Conservation (phyloP, 2,113 vertebrate genomes). For the Myiagra hebetior region DNA sequence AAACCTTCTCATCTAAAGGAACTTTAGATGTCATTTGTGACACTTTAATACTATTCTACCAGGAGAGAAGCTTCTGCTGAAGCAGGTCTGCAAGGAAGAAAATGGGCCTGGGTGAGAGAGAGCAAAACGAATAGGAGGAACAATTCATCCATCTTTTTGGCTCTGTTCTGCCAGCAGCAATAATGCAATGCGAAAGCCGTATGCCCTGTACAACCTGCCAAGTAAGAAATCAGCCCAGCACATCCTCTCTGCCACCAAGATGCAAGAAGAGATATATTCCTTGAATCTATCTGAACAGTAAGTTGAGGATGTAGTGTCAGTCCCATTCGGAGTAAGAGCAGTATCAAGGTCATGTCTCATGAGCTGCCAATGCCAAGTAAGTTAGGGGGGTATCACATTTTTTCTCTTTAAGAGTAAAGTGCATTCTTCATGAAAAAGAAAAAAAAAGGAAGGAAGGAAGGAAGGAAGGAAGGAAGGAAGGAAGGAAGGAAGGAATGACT, state of each 20-base stretch:
- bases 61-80: background rate
- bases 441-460: background rate
- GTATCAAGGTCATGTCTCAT: background rate
- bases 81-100: background rate
- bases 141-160: conserved; percentile 44
- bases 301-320: background rate
- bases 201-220: background rate
- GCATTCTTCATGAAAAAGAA: background rate
- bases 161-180: background rate
- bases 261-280: background rate
- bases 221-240: background rate
- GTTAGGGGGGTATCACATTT: background rate
- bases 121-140: conserved; percentile 31
- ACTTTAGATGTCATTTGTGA: background rate
- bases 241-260: background rate
- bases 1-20: background rate
- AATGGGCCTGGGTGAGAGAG: background rate
- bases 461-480: too few relatives aligned
- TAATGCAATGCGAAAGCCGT: conserved; percentile 21
- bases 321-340: conserved; percentile 13
- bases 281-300: background rate
- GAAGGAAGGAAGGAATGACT: background rate
- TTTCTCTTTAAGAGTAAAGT: background rate
- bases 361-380: background rate
- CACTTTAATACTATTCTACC: background rate